phyloP scores from a whole-genome alignment of 2,113 vertebrate species.

The Sceloporus undulatus region DNA sequence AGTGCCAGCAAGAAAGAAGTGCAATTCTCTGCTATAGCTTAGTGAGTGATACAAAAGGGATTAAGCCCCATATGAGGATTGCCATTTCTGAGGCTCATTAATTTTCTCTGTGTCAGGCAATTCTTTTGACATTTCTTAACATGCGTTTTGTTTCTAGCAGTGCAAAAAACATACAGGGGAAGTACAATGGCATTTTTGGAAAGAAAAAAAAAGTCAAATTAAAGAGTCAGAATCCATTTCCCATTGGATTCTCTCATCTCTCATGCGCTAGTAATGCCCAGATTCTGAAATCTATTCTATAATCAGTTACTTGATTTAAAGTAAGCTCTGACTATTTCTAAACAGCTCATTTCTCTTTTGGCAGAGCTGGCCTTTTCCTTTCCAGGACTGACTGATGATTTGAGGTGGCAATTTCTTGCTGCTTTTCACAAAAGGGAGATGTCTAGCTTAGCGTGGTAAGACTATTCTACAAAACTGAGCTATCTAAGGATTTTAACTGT shows the following conservation, averaged over 20 bases:
- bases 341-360: background rate
- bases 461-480: background rate
- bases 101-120: constrained; percentile 55
- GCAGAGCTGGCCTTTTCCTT: background rate
- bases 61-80: constrained; percentile 61
- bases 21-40: constrained; percentile 66
- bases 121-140: constrained; percentile 65
- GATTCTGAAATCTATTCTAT: constrained; percentile 29
- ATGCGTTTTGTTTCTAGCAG: constrained; percentile 45
- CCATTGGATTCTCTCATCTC: constrained; percentile 9
- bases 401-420: rapidly evolving
- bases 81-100: constrained; percentile 63
- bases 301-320: constrained; percentile 28
- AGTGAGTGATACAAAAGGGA: constrained; percentile 64
- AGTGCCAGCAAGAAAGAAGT: constrained; percentile 23
- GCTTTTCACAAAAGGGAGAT: background rate
- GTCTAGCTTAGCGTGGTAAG: too few species aligned
- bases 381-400: background rate
- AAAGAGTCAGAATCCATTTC: constrained; percentile 2
- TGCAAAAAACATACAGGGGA: constrained; percentile 6
- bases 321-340: background rate
- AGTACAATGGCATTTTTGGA: constrained; percentile 33
- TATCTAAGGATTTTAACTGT: background rate
- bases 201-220: background rate
- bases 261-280: constrained; percentile 21